These are phyloP conservation scores for Falco biarmicus DNA, from an alignment of 2,797 vertebrate genomes.

Conservation along the genomic window DNA sequence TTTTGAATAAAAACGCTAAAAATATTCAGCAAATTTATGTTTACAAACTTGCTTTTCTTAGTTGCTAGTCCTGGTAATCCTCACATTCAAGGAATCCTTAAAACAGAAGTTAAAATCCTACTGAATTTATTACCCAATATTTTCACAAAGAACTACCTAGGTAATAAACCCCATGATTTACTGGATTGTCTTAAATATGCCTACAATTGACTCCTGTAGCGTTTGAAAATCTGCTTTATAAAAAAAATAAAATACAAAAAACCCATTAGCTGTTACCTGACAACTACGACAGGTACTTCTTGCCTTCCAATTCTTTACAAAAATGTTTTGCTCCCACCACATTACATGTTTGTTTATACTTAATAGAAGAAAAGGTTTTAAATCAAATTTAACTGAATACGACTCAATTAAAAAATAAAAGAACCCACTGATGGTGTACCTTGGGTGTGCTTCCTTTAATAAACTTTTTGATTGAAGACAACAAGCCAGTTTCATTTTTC, in stretches of 20 bases:
- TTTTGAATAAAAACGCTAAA: not conserved
- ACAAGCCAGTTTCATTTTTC: constrained; percentile 90
- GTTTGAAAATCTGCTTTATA: not conserved
- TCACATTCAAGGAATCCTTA: not conserved
- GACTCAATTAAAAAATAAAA: not conserved
- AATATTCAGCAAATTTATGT: not conserved
- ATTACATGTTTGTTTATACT: not conserved
- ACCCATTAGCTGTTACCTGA: not conserved
- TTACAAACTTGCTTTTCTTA: not conserved
- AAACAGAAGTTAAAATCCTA: not conserved
- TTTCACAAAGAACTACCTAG: not conserved
- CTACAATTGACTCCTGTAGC: not conserved
- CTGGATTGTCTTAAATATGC: rapidly evolving
- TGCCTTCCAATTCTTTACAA: not conserved
- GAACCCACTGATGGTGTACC: constrained; percentile 72
- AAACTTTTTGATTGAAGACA: constrained; percentile 97
- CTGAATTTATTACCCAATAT: not conserved
- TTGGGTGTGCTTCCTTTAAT: constrained; percentile 95
- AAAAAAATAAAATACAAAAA: too few relatives aligned
- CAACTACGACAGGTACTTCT: not conserved
- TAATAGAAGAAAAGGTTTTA: not conserved
- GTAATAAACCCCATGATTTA: not conserved
- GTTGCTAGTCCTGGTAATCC: not conserved
- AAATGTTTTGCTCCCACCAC: not conserved
- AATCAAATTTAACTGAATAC: rapidly evolving